A percentile compares a stretch with the other conserved stretches of the same genome.
Conservation (phyloP, 2,888 invertebrate species). For the Dastarcus helophoroides region DNA sequence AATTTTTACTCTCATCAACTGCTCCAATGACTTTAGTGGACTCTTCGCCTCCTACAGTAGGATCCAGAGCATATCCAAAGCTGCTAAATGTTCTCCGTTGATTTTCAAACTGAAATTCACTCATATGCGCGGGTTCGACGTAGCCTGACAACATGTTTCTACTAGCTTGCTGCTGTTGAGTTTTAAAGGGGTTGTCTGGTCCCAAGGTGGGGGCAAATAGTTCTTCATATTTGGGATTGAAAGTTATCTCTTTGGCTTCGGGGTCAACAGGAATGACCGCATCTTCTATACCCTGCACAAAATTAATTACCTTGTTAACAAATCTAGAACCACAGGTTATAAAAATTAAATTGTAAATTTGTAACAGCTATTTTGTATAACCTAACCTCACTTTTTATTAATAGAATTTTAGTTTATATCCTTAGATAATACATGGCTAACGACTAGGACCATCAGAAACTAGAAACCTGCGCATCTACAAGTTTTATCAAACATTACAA, state of each 20-base stretch:
- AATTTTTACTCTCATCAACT: constrained; percentile 52
- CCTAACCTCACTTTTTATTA: no score
- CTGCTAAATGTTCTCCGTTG: constrained; percentile 90
- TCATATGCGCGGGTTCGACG: constrained; percentile 90
- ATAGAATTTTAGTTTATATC: no score
- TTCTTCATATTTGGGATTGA: constrained; percentile 92
- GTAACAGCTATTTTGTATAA: constrained; percentile 2
- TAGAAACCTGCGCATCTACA: no score
- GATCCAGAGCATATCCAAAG: constrained; percentile 92
- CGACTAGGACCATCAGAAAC: neutral
- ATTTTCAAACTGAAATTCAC: constrained; percentile 95
- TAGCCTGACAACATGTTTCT: constrained; percentile 90
- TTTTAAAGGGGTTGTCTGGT: constrained; percentile 87
- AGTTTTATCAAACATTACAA: no score
- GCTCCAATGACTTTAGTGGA: constrained; percentile 44
- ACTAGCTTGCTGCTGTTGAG: constrained; percentile 74
- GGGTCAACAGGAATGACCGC: constrained; percentile 64
- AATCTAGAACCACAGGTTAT: constrained; percentile 3
- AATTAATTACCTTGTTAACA: constrained; percentile 7
- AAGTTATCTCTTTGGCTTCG: constrained; percentile 67
- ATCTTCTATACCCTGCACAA: constrained; percentile 56
- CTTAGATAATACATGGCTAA: neutral
- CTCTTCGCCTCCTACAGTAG: constrained; percentile 57
- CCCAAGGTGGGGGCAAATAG: constrained; percentile 86
- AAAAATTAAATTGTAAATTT: constrained; percentile 5